Conservation (phyloP, 23 tunicate genomes). For the Oikopleura dioica region DNA sequence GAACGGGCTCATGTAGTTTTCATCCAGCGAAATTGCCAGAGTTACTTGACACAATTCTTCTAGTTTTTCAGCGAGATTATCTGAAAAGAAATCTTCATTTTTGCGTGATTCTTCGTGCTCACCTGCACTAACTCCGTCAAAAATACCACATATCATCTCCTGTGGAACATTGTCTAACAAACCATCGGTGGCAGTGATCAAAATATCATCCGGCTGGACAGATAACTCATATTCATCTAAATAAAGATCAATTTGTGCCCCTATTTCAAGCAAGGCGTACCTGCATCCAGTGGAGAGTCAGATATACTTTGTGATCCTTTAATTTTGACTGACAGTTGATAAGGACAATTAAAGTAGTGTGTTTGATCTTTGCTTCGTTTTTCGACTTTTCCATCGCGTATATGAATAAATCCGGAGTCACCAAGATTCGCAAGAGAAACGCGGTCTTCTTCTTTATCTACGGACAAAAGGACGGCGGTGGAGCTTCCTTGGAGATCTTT, state of each 20-base stretch:
- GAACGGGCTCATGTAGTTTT: not conserved
- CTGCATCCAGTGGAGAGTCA: not conserved
- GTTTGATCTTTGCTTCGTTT: conserved; percentile 85
- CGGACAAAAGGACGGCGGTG: not conserved
- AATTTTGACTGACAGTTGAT: not conserved
- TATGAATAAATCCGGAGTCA: conserved; percentile 82
- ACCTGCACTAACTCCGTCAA: no score
- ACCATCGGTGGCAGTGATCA: conserved; percentile 89
- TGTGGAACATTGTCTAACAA: conserved; percentile 81
- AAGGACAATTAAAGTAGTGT: conserved; percentile 74
- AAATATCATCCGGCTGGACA: conserved; percentile 33
- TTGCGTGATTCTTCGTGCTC: no score
- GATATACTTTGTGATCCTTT: not conserved
- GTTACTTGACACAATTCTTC: conserved; percentile 3
- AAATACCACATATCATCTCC: conserved; percentile 15
- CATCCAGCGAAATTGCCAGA: not conserved
- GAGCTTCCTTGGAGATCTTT: not conserved
- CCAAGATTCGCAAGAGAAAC: conserved; percentile 46
- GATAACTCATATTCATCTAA: not conserved
- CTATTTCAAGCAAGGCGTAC: no score
- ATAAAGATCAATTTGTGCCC: no score
- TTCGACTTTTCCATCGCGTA: conserved; percentile 47
- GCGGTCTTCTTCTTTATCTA: not conserved
- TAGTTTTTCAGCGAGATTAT: not conserved
- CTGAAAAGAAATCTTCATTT: not conserved